Evolutionary conservation across 1,140 invertebrate species (phyloP), one percentile per base, ranked within the genome.

Genomic region (Metaphire vulgaris): DNA sequence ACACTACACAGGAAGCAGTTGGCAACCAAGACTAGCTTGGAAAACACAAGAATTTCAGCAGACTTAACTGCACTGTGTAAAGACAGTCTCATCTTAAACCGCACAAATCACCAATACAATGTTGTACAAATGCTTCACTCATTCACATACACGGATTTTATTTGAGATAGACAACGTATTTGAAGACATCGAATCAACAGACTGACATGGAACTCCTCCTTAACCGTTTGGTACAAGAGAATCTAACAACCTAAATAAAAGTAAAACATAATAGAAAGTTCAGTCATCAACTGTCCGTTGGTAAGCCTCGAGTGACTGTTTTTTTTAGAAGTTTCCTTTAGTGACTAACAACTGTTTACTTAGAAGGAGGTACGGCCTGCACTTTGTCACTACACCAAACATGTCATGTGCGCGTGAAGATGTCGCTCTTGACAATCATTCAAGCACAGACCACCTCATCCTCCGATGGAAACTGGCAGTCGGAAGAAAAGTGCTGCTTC

Each of bases 381-480:
- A 56, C 41, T 56, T 56, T n/a, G n/a, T 56, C 41, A 56, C 41
- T 56, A 56, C 41, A 56, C 21, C 41, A 56, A 56, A 56, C 41
- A 56, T 56, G 41, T 56, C 41, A 56, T 56, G 41, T 56, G 41
- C 41, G 41, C 41, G 21, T 21, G n/a, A n/a, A 12, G 6, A 21
- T 21, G 41, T 56, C 41, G 6, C 41, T 21, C 6, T 21, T 56
- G 41, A 21, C 41, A 56, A 21, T 56, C 41, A 12, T 6, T 56
- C 41, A 12, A 6, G 41, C 41, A 21, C 41, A 56, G 41, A 6
- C 41, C 41, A 21, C 41, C 21, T 21, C 6, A 56, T 21, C 41
- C 41, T 21, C 6, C 41, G 41, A 21, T 21, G 6, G 41, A 56
- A 21, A 21, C 41, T 21, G 41, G 41, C 41, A 6, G 6, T 6